Conservation (phyloP, 2,888 invertebrate species). For the Euproctis similis region DNA sequence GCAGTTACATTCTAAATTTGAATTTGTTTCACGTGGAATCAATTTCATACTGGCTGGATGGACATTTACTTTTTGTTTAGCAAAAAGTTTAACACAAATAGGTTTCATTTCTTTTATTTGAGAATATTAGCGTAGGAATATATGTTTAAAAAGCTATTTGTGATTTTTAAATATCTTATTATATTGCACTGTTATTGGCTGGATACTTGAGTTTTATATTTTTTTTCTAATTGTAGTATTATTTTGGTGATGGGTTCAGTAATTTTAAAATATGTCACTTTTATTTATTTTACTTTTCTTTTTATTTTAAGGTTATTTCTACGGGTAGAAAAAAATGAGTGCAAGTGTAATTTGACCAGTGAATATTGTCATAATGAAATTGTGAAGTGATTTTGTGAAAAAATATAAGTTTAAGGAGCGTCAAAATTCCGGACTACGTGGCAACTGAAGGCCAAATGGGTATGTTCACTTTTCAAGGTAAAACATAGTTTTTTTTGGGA, state of each 20-base stretch:
- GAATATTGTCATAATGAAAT: constrained; percentile 20
- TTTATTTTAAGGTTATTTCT: constrained; percentile 38
- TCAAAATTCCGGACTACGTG: constrained; percentile 61
- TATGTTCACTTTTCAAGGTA: constrained; percentile 34
- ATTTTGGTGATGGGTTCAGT: too few relatives aligned
- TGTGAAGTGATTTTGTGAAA: constrained; percentile 36
- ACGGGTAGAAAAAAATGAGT: constrained; percentile 33
- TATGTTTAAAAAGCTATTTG: too few relatives aligned
- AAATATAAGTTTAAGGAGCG: constrained; percentile 33
- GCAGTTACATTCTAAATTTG: not conserved
- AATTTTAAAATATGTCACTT: too few relatives aligned
- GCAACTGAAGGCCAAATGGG: constrained; percentile 63
- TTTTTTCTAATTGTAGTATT: not conserved
- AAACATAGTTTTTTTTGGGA: constrained; percentile 6
- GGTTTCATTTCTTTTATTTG: too few relatives aligned
- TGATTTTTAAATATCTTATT: too few relatives aligned
- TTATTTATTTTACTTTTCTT: constrained; percentile 23
- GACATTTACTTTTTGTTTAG: not conserved
- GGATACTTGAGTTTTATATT: too few relatives aligned
- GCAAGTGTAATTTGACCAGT: constrained; percentile 30
- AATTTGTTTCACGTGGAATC: not conserved
- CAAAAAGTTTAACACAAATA: too few relatives aligned
- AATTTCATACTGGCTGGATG: not conserved
- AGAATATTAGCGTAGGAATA: too few relatives aligned
- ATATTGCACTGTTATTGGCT: too few relatives aligned